A percentile compares a stretch with the other conserved stretches of the same genome.
phyloP scores from a whole-genome alignment of 2,888 invertebrate species.

The Drosophila planitibia region DNA sequence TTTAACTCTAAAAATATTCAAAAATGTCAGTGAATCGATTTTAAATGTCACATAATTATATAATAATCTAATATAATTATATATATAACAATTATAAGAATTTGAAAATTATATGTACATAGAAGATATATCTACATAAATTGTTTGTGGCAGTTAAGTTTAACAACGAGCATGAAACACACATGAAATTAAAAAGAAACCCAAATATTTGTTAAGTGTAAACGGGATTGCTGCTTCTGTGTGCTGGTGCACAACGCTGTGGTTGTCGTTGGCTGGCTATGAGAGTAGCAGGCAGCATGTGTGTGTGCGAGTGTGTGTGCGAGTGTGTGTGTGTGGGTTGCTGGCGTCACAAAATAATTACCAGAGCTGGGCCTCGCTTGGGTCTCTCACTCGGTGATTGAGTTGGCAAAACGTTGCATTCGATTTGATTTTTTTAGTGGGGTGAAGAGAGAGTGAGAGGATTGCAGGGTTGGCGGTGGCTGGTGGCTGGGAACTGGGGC shows the following conservation, averaged over 20 bases:
- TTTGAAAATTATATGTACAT: no score
- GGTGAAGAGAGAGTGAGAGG: background rate
- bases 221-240: constrained; percentile 8
- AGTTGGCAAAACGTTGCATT: constrained; percentile 82
- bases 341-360: constrained; percentile 81
- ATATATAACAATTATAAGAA: background rate
- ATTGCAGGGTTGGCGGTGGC: background rate
- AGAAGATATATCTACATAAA: background rate
- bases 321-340: constrained; percentile 18
- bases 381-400: constrained; percentile 77
- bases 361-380: constrained; percentile 67
- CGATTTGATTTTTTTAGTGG: constrained; percentile 76
- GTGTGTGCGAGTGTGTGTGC: constrained; percentile 11
- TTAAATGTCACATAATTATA: background rate
- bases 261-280: constrained; percentile 22
- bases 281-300: constrained; percentile 2
- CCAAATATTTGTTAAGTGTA: background rate
- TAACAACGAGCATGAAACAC: background rate
- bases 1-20: background rate
- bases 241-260: constrained; percentile 45
- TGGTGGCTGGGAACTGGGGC: background rate
- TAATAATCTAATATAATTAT: background rate
- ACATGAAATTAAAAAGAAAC: no score
- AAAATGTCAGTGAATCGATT: background rate
- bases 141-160: background rate